Conservation (phyloP, 35 echinoderm and acorn worm species). For the Apostichopus parvimensis region DNA sequence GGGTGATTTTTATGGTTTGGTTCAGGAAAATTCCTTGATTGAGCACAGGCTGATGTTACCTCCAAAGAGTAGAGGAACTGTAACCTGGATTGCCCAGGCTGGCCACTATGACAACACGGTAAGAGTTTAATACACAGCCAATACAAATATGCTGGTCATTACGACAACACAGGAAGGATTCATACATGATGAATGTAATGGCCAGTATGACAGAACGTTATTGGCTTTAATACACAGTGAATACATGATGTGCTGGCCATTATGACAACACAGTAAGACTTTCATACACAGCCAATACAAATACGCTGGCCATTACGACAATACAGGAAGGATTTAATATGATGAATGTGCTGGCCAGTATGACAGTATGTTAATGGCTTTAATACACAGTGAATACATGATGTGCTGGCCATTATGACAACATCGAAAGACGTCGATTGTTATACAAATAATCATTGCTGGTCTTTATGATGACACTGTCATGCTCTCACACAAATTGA, state of each 20-base stretch:
- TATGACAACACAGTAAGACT: no score
- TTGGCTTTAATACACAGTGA: not conserved
- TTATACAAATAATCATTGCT: no score
- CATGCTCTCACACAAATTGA: not conserved
- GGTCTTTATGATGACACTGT: not conserved
- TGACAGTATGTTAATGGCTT: not conserved
- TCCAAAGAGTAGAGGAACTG: conserved; percentile 83
- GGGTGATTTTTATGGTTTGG: conserved; percentile 91
- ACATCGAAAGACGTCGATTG: not conserved
- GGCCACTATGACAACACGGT: conserved; percentile 76
- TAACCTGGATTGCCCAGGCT: conserved; percentile 82
- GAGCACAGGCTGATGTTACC: conserved; percentile 95
- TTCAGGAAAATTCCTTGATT: conserved; percentile 94
- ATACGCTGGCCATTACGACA: not conserved
- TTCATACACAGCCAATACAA: not conserved
- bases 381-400: not conserved
- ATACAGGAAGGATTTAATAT: not conserved
- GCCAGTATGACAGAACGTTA: not conserved
- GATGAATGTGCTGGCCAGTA: not conserved
- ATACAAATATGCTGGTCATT: not conserved
- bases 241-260: not conserved
- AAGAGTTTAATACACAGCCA: conserved; percentile 17
- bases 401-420: not conserved
- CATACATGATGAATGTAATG: not conserved
- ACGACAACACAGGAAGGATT: not conserved